A percentile compares a stretch with the other conserved stretches of the same genome.
Evolutionary conservation across 2,797 vertebrate species (phyloP).

Genomic region (Arremon aurantiirostris): DNA sequence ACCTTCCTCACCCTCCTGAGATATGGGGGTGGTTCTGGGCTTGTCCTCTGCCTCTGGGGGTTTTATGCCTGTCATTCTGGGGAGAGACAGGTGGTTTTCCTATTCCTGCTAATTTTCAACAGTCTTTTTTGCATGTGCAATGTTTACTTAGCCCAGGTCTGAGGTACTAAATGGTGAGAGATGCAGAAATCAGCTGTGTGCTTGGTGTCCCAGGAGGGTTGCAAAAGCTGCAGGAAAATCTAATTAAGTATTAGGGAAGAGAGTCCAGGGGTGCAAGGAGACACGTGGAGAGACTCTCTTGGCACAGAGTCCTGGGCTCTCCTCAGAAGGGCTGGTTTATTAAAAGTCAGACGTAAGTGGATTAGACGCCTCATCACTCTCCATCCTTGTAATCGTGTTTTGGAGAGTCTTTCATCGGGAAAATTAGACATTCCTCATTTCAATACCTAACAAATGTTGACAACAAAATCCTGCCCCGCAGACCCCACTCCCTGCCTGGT

Average conservation of each 20-base stretch:
- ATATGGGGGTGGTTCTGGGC: too few relatives aligned
- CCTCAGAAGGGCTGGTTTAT: neutral
- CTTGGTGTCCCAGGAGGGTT: neutral
- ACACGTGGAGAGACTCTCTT: neutral
- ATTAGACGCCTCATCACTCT: slow-evolving; percentile 55
- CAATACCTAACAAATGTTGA: slow-evolving; percentile 46
- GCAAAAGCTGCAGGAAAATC: neutral
- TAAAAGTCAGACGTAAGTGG: slow-evolving; percentile 42
- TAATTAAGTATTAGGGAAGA: neutral
- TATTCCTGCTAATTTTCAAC: neutral
- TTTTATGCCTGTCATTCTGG: neutral
- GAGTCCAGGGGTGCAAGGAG: neutral
- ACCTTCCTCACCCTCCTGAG: neutral
- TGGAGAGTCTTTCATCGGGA: neutral
- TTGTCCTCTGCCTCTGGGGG: neutral
- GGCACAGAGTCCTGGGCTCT: neutral
- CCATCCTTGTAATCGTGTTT: slow-evolving; percentile 50
- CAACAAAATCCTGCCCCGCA: neutral
- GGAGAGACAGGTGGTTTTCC: neutral
- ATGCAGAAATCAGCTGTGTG: neutral
- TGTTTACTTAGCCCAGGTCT: neutral
- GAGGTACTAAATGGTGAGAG: neutral
- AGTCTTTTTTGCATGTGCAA: fast-evolving
- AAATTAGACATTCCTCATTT: slow-evolving; percentile 33
- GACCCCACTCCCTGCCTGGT: neutral